Evolutionary conservation across 2,113 vertebrate species (phyloP), one percentile per base, ranked within the genome.

Genomic region (Platichthys stellatus): DNA sequence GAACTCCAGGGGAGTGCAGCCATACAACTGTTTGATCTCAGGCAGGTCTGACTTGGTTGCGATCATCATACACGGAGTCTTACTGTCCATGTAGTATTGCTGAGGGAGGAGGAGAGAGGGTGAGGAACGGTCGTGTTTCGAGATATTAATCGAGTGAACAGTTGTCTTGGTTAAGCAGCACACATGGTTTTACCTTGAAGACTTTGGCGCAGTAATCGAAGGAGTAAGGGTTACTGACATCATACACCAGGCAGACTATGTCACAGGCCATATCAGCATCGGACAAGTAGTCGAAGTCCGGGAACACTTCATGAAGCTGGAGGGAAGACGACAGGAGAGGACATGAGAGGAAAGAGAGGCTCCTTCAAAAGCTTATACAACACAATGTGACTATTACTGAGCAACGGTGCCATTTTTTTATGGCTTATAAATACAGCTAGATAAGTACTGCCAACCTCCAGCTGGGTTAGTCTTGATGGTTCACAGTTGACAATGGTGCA

Each of bases 21-120:
- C 89, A 38, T 95, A 97, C 71, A 95, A 94, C 92, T 98, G 97
- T 87, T 94, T 96, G 81, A 95, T 90, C 94, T 99, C 97, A 23
- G 96, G 96, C 82, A 98, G 95, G 93, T 99, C 97, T 0, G 97
- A 96, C 91, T 99, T 99, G 11, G 96, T 94, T 71, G 97, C 97
- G 68, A 99, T 87, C 76, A 99, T 93, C 94, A 98, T 96, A 65
- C 97, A 98, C 2, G 97, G 97, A 68, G 94, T 96, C 94, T 96
- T 96, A 90, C 96, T 96, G 90, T 99, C 97, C 95, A 97, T 94
- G 89, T 98, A 98, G 93, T 98, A 97, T 94, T 98, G 96, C 98
- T 98, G 90, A 64, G 70, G 81, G 83, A 26, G 61, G 17, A 40
- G 58, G 38, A 63, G 40, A 61, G 40, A 31, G 9, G 0, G 10